Base-by-base conservation (phyloP, 2,888 invertebrate species). In the Crocallis elinguaria region DNA sequence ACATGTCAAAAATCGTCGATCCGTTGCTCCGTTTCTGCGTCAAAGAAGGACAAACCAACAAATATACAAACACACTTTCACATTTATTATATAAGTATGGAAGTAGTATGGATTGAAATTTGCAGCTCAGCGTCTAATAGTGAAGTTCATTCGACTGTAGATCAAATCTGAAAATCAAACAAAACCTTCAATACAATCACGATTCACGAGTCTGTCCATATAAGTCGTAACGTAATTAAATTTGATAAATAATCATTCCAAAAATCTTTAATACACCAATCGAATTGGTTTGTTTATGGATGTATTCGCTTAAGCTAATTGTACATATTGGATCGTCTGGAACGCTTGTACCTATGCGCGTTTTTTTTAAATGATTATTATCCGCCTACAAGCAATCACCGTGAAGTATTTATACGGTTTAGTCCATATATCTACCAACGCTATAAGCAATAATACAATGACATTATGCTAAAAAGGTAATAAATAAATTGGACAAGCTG, bases 201-300 rank as follows among this genome's bases (percentile, higher is more conserved):
- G 23, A 25, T 36, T 19, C 9, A 25, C 13, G 16, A 49, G 38
- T 25, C 21, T 17, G 23, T 5, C 44, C 50, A 25, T 39, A 32
- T 25, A 33, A 32, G 37, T 32, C 30, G 21, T n/a, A 29, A 37
- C 23, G 37, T 46, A 32, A 41, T 16, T 41, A 29, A 36, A 29
- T 17, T 42, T 51, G 39, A 49, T 56, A 30, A 42, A 53, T 58
- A 33, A 33, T 29, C 19, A 35, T 43, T 38, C 52, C 46, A 52
- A 37, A 45, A 39, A 46, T 12, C 33, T n/a, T 38, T 48, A 53
- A 46, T 42, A 7, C 50, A 5, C 19, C 44, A 46, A 52, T 55
- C 44, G 48, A 51, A 37, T 37, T 9, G 9, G 5, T 30, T 25
- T 43, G 13, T 46, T 32, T 16, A 43, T 11, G 39, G 39, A 46